Evolutionary conservation across 2,797 vertebrate genomes (phyloP).

Genomic region (Anguilla megastoma): DNA sequence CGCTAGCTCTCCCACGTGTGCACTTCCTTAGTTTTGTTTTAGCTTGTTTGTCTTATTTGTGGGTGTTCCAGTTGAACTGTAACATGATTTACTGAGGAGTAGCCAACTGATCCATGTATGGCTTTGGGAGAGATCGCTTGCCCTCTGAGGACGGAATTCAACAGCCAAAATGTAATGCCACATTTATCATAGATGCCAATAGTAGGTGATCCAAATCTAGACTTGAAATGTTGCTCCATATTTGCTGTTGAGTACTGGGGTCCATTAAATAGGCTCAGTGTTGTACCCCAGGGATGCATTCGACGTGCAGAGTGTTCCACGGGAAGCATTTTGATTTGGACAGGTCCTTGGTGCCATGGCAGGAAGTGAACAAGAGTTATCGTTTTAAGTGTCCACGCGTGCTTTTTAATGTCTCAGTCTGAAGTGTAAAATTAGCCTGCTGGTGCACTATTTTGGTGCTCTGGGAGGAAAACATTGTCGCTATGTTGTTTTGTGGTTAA

Average conservation of each 20-base stretch:
- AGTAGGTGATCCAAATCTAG: not conserved
- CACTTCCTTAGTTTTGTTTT: slow-evolving; percentile 22
- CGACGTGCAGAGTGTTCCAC: not conserved
- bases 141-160: not conserved
- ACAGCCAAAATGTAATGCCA: not conserved
- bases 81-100: slow-evolving; percentile 27
- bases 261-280: not conserved
- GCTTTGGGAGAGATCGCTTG: not conserved
- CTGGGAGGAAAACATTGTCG: not conserved
- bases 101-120: slow-evolving; percentile 2
- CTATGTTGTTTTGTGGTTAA: not conserved
- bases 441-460: not conserved
- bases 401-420: not conserved
- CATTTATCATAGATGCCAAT: not conserved
- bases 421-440: not conserved
- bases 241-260: not conserved
- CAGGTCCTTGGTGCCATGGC: not conserved
- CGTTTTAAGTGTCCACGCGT: not conserved
- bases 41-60: slow-evolving; percentile 13
- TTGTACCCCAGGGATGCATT: not conserved
- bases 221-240: not conserved
- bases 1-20: not conserved
- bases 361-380: slow-evolving; percentile 9
- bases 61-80: slow-evolving; percentile 27
- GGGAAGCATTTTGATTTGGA: not conserved